Evolutionary conservation across 1,140 invertebrate genomes (phyloP).

Genomic region (Nymphalis io): DNA sequence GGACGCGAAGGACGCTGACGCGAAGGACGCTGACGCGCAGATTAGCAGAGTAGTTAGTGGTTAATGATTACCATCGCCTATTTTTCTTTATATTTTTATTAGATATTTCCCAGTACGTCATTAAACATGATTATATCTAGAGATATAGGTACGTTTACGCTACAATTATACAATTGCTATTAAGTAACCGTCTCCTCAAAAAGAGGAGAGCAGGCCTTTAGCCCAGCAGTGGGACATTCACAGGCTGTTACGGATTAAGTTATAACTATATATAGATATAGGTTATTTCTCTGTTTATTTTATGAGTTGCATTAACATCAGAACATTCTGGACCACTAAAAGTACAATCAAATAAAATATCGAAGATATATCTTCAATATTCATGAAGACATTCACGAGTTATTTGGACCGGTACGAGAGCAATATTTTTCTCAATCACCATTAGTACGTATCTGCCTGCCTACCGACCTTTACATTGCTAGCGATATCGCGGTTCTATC

Average conservation of each 20-base stretch:
- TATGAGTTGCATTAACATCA: conserved; percentile 59
- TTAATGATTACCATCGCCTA: too few species aligned
- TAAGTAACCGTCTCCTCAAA: not conserved
- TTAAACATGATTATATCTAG: too few species aligned
- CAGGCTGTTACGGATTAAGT: too few species aligned
- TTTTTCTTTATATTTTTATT: not conserved
- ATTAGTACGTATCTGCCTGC: conserved; percentile 76
- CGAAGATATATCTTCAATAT: conserved; percentile 76
- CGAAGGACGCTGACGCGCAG: too few species aligned
- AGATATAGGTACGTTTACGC: too few species aligned
- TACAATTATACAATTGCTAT: too few species aligned
- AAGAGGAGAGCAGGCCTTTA: too few species aligned
- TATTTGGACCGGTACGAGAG: conserved; percentile 58
- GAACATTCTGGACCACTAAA: conserved; percentile 49
- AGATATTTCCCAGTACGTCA: too few species aligned
- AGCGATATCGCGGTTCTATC: conserved; percentile 54
- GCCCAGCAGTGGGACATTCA: too few species aligned
- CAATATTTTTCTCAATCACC: conserved; percentile 80
- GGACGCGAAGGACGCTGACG: too few species aligned
- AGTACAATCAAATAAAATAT: conserved; percentile 72
- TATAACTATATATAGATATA: not conserved
- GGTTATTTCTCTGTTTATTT: conserved; percentile 16
- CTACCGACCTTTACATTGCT: conserved; percentile 66
- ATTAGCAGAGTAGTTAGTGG: too few species aligned
- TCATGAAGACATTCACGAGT: conserved; percentile 77